Conservation (phyloP, 2,113 vertebrate genomes). For the Todiramphus chloris region DNA sequence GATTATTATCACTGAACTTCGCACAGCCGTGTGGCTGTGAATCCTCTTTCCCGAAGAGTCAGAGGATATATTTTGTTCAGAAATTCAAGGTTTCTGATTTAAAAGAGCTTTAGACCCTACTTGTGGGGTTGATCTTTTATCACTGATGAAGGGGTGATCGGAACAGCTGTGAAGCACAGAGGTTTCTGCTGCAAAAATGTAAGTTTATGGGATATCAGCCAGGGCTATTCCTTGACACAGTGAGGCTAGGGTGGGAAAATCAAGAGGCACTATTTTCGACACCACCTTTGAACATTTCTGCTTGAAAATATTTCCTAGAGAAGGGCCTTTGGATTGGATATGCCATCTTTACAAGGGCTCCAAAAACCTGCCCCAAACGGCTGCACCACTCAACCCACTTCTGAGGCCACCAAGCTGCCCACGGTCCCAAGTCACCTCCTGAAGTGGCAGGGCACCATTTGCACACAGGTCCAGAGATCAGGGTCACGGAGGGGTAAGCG, state of each 20-base stretch:
- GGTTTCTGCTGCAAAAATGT: neutral
- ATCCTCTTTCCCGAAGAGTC: neutral
- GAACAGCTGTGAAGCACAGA: neutral
- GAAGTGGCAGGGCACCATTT: accelerated
- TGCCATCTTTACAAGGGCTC: neutral
- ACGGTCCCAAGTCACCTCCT: neutral
- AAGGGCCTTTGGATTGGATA: neutral
- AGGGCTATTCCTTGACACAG: neutral
- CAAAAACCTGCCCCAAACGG: neutral
- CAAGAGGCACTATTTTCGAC: neutral
- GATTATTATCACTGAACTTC: neutral
- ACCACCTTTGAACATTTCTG: neutral
- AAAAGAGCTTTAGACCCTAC: neutral
- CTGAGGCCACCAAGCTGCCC: accelerated
- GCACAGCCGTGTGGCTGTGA: accelerated
- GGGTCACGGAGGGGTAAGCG: accelerated
- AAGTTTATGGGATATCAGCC: neutral
- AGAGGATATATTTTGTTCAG: neutral
- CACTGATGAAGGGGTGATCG: neutral
- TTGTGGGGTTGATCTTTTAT: neutral
- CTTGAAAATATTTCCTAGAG: neutral
- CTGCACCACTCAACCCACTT: neutral
- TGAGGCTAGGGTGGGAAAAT: neutral
- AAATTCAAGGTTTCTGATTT: neutral
- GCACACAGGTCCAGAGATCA: accelerated